Evolutionary conservation across 2,888 invertebrate species (phyloP), one percentile per base, ranked within the genome.

Genomic region (Scaptomyza cyrtandrae): DNA sequence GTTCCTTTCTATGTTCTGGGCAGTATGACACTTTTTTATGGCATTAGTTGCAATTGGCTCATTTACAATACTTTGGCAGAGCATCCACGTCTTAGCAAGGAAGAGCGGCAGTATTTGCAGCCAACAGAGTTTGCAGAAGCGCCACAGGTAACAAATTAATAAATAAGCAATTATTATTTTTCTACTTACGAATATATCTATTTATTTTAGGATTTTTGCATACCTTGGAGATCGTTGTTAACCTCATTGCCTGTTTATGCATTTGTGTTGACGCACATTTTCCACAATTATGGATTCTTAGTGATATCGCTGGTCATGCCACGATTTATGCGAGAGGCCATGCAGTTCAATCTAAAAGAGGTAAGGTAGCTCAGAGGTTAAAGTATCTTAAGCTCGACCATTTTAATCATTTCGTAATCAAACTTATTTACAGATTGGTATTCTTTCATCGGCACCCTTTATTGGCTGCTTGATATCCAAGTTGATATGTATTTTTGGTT

Each of bases 1-100:
- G 92, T 93, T 10, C 93, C 94, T 6, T 95, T 95, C 89, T 95
- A 95, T 87, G 90, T 93, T 10, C 90, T 94, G 27, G 91, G 89
- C 37, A 55, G 66, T 41, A 58, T 85, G 46, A 7, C 89, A 86
- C 93, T 90, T 0, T 0, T 79, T 0, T 89, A 83, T 48, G 90
- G 90, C 6, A 64, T 90, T 3, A 39, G 63, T 6, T 90, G 86
- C 11, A 70, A 78, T 10, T 90, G 86, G 84, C 71, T 91, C 4
- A 92, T 93, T 29, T 93, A 93, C 75, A 94, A 94, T 70, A 92
- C 91, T 14, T 93, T 94, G 2, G 91, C 92, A 11, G 87, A 91
- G 24, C 94, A 95, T 90, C 93, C 93, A 6, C 89, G 94, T 37
- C 93, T 94, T 60, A 91, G 93, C 1, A 79, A 82, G 1, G 90